Conservation (phyloP, 2,888 invertebrate genomes). For the Bibio marci region DNA sequence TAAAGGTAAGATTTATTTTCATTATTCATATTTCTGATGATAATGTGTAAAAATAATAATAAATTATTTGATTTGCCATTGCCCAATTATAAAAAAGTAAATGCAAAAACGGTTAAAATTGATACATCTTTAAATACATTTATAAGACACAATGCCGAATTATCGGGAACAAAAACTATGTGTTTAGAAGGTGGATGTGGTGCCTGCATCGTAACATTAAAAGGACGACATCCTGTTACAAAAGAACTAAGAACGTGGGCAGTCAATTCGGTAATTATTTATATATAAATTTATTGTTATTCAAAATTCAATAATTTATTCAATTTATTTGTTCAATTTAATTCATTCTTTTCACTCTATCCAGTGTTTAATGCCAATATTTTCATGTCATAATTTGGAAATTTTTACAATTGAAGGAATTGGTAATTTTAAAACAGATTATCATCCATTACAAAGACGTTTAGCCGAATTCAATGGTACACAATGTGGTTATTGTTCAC, state of each 20-base stretch:
- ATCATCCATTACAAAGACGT: conserved; percentile 46
- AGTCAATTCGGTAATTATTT: conserved; percentile 13
- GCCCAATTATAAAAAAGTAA: too few species aligned
- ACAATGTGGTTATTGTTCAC: too few species aligned
- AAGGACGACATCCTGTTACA: conserved; percentile 10
- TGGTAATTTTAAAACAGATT: conserved; percentile 37
- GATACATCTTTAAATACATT: conserved; percentile 34
- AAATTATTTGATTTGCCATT: too few species aligned
- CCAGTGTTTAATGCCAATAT: conserved; percentile 42
- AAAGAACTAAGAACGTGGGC: conserved; percentile 9
- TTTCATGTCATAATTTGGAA: conserved; percentile 43
- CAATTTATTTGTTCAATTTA: too few species aligned
- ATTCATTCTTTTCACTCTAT: too few species aligned
- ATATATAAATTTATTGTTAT: too few species aligned
- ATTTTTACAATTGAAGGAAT: conserved; percentile 50
- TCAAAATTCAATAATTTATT: too few species aligned
- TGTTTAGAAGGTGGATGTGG: too few species aligned
- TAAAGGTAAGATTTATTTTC: too few species aligned
- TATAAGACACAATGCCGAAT: conserved; percentile 30
- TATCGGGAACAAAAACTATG: conserved; percentile 40
- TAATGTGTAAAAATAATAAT: too few species aligned
- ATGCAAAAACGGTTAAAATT: conserved; percentile 4
- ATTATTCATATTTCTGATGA: too few species aligned
- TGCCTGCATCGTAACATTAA: conserved; percentile 31
- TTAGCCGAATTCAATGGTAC: too few species aligned